Conservation (phyloP, 2,888 invertebrate genomes). For the Thymelicus acteon region DNA sequence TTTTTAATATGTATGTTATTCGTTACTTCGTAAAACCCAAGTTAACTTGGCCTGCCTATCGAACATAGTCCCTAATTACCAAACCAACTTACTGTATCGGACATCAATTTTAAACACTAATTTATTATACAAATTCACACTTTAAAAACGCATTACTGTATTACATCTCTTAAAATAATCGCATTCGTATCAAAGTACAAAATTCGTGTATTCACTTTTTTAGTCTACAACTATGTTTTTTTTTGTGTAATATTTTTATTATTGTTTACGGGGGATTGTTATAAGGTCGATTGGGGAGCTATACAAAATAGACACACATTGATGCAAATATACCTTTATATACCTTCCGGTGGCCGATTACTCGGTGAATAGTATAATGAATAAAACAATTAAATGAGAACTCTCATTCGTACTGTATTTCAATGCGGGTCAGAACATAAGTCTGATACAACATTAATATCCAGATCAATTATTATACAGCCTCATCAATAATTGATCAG, state of each 20-base stretch:
- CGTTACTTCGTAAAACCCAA: slow-evolving; percentile 5
- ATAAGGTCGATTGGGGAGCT: slow-evolving; percentile 2
- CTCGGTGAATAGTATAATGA: background rate
- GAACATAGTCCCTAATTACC: slow-evolving; percentile 14
- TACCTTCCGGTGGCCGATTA: background rate
- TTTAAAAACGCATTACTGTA: slow-evolving; percentile 28
- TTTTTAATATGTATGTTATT: slow-evolving; percentile 17
- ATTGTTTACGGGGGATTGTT: slow-evolving; percentile 14
- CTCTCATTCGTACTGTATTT: background rate
- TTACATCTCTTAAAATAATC: slow-evolving; percentile 29
- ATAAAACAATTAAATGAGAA: background rate
- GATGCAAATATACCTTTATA: slow-evolving; percentile 1
- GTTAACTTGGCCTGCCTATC: slow-evolving; percentile 16
- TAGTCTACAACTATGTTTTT: slow-evolving; percentile 19
- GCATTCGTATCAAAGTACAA: slow-evolving; percentile 37
- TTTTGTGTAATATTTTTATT: slow-evolving; percentile 13
- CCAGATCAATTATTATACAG: too few species aligned
- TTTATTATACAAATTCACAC: slow-evolving; percentile 35
- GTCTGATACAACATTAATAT: too few species aligned
- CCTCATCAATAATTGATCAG: too few species aligned
- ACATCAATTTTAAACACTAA: slow-evolving; percentile 33
- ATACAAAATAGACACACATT: slow-evolving; percentile 26
- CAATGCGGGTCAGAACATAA: too few species aligned
- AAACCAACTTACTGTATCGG: slow-evolving; percentile 25
- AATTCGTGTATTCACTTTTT: slow-evolving; percentile 20